Percentiles rank a stretch among this genome's conserved stretches.
Conservation (phyloP, 2,797 vertebrate genomes). For the Ctenosaura bakeri region DNA sequence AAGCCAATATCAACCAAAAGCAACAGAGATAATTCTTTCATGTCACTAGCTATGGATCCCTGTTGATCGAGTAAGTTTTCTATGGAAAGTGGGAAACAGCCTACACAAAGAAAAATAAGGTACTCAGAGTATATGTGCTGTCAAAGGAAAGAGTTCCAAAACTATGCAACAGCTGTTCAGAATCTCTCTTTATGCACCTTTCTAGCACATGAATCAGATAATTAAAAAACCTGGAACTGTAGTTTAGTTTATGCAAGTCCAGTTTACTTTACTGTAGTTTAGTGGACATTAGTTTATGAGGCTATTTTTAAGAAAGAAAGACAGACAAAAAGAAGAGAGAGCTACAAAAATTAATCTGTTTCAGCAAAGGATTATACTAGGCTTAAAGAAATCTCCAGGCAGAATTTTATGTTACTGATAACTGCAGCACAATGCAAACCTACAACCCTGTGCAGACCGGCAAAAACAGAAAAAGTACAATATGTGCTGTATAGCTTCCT, state of each 20-base stretch:
- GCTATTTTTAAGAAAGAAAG: not conserved
- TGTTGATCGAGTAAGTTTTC: not conserved
- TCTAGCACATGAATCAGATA: not conserved
- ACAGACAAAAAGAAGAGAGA: not conserved
- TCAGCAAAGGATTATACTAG: not conserved
- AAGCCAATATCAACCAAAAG: no score
- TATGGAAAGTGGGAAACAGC: not conserved
- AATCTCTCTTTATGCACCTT: not conserved
- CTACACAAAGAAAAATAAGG: not conserved
- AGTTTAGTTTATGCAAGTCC: no score
- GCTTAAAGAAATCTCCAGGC: not conserved
- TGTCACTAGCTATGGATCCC: not conserved
- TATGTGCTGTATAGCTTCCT: not conserved
- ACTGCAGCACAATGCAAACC: not conserved
- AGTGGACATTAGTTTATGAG: slow-evolving; percentile 1
- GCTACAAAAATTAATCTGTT: slow-evolving; percentile 14
- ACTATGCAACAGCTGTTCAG: not conserved
- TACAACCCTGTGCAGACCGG: no score
- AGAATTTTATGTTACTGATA: not conserved
- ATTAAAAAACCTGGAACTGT: not conserved
- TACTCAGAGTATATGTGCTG: not conserved
- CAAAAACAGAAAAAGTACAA: not conserved
- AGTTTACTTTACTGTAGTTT: no score
- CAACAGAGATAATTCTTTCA: no score
- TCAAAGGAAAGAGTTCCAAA: not conserved